Evolutionary conservation across 2,113 vertebrate species (phyloP).

Genomic region (Dicrurus megarhynchus): DNA sequence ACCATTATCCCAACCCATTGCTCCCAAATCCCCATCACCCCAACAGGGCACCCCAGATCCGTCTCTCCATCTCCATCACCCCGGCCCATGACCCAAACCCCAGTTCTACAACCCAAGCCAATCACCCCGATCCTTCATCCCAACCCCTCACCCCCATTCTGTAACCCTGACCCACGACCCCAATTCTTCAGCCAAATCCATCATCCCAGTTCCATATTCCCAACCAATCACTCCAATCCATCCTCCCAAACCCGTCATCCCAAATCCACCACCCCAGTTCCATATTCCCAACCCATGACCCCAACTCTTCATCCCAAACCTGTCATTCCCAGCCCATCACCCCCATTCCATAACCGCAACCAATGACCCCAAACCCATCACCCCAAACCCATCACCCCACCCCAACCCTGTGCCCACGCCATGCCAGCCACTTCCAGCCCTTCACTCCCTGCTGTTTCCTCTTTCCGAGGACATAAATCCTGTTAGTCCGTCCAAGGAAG

Average conservation of each 20-base stretch:
- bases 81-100: too few species aligned
- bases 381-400: accelerated
- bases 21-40: not conserved
- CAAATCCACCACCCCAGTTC: accelerated
- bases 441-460: not conserved
- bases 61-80: accelerated
- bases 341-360: not conserved
- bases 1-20: accelerated
- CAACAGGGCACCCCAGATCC: accelerated
- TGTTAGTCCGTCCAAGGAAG: slow-evolving; percentile 34
- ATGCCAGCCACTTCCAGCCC: not conserved
- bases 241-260: not conserved
- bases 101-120: too few species aligned
- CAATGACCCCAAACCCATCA: not conserved
- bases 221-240: not conserved
- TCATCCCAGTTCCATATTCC: not conserved
- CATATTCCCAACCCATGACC: accelerated
- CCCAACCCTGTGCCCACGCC: accelerated
- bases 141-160: accelerated
- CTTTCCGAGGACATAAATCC: slow-evolving; percentile 49
- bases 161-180: not conserved
- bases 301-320: not conserved
- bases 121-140: not conserved
- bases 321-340: accelerated
- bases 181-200: accelerated